These are phyloP conservation scores for Pristionchus fissidentatus DNA, from an alignment of 2,888 invertebrate genomes.

Conservation along the genomic window DNA sequence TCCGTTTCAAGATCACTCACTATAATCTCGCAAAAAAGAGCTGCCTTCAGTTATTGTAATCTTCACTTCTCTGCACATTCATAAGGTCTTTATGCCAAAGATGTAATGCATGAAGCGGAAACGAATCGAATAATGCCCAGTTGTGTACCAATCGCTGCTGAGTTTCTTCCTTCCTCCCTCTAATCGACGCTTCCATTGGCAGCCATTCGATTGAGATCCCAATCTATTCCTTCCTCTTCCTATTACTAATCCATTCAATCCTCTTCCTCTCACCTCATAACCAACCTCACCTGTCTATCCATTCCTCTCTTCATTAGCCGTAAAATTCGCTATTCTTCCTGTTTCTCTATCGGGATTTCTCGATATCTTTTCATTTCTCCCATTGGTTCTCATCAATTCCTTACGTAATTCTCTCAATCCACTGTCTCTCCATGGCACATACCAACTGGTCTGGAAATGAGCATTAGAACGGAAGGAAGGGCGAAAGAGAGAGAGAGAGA, in stretches of 20 bases:
- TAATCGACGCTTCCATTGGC: too few species aligned
- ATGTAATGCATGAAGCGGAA: not conserved
- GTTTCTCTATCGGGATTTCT: too few species aligned
- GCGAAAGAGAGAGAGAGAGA: constrained; percentile 8
- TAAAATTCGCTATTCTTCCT: not conserved
- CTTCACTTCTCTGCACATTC: not conserved
- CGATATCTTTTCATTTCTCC: not conserved
- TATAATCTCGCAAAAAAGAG: too few species aligned
- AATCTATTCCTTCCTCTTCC: not conserved
- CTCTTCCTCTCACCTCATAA: not conserved
- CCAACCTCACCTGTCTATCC: not conserved
- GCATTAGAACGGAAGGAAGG: constrained; percentile 46
- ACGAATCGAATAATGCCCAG: not conserved
- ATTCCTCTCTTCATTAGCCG: not conserved
- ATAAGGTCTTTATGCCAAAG: not conserved
- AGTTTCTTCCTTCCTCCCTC: too few species aligned
- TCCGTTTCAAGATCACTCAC: constrained; percentile 4
- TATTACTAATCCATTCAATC: not conserved
- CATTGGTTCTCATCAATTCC: constrained; percentile 7
- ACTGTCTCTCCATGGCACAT: not conserved
- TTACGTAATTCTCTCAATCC: constrained; percentile 5
- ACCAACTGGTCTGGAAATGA: constrained; percentile 30
- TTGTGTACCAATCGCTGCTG: too few species aligned
- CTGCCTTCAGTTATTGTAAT: not conserved
- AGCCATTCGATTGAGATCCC: not conserved